phyloP scores from a whole-genome alignment of 2,797 vertebrate species.

The Macrochelys suwanniensis region DNA sequence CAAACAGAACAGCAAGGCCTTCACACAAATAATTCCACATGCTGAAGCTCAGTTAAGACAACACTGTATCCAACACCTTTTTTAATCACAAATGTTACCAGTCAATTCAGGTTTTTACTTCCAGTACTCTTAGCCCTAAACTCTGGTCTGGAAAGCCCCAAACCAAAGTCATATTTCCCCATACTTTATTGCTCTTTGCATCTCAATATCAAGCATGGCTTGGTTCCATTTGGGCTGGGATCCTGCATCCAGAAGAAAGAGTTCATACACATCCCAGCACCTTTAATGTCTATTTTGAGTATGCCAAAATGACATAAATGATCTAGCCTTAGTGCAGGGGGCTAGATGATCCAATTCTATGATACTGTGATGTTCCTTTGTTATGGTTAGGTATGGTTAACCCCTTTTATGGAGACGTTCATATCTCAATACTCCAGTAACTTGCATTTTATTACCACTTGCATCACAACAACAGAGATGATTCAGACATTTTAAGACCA shows the following conservation, averaged over 20 bases:
- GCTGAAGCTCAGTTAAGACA: background rate
- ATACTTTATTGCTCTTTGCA: rapidly evolving
- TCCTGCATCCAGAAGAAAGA: background rate
- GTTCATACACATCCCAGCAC: background rate
- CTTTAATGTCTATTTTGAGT: background rate
- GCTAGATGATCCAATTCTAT: background rate
- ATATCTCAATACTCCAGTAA: background rate
- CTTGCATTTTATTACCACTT: background rate
- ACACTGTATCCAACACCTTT: background rate
- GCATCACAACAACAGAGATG: background rate
- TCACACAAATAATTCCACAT: background rate
- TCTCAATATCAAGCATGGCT: background rate
- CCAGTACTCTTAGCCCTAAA: background rate
- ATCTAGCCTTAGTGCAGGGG: background rate
- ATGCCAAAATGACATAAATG: background rate
- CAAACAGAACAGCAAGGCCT: background rate
- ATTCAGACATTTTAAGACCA: background rate
- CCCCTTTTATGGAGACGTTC: background rate
- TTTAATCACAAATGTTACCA: background rate
- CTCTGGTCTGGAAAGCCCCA: background rate
- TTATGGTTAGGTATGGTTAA: background rate
- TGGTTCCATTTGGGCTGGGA: rapidly evolving
- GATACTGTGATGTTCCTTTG: background rate
- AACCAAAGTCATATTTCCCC: background rate
- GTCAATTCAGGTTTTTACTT: background rate